Percentiles rank a stretch among this genome's conserved stretches.
phyloP scores from a whole-genome alignment of 2,113 vertebrate genomes.

The Nanorana parkeri region DNA sequence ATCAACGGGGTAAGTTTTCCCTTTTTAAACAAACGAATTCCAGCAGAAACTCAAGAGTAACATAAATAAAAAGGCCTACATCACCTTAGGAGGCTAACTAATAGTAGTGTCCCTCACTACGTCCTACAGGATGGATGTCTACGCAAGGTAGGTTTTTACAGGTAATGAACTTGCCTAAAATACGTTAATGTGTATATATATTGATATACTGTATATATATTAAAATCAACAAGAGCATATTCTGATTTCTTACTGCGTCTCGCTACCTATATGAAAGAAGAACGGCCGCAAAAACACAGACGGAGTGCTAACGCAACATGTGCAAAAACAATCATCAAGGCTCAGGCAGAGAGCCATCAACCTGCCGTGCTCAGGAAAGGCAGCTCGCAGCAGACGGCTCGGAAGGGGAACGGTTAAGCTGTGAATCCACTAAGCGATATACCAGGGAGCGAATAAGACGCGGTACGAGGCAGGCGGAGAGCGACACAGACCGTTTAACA shows the following conservation, averaged over 20 bases:
- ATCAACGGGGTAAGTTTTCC: too few relatives aligned
- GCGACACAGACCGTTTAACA: slow-evolving; percentile 76
- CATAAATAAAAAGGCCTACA: too few relatives aligned
- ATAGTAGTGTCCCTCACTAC: too few relatives aligned
- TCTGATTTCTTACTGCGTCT: slow-evolving; percentile 22
- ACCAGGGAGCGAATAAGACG: slow-evolving; percentile 64
- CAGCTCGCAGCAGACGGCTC: background rate
- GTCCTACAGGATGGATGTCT: too few relatives aligned
- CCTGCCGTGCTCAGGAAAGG: background rate
- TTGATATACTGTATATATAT: background rate
- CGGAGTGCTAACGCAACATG: slow-evolving; percentile 3
- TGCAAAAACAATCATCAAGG: slow-evolving; percentile 20
- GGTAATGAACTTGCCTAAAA: too few relatives aligned
- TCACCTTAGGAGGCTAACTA: too few relatives aligned
- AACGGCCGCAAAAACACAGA: slow-evolving; percentile 9
- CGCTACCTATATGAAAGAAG: background rate
- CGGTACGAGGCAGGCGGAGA: slow-evolving; percentile 68
- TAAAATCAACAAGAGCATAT: background rate
- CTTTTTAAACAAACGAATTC: too few relatives aligned
- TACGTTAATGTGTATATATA: too few relatives aligned
- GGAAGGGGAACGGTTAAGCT: slow-evolving; percentile 9
- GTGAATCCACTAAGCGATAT: slow-evolving; percentile 64
- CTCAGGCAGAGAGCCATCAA: background rate
- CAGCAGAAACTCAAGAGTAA: too few relatives aligned
- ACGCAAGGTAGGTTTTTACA: too few relatives aligned